phyloP scores from a whole-genome alignment of 30 jellyfish, hydroid and myxozoan species.

The Aurelia coerulea region DNA sequence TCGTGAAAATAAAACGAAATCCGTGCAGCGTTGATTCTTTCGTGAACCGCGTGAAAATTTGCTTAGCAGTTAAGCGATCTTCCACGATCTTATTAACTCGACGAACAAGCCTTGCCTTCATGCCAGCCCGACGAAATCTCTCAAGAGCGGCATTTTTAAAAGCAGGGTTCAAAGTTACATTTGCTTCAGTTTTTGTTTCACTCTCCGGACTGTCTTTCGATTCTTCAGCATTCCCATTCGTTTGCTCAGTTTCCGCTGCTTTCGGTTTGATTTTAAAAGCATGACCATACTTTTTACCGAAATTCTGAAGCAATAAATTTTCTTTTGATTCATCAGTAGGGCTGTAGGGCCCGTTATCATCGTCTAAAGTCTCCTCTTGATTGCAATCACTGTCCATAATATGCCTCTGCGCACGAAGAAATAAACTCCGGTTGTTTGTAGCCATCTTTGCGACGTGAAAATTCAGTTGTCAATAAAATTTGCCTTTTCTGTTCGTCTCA shows the following conservation, averaged over 20 bases:
- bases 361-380: not conserved
- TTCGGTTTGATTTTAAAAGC: conserved; percentile 33
- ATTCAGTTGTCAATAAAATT: too few relatives aligned
- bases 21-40: conserved; percentile 98
- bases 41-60: conserved; percentile 89
- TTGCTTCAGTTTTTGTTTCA: not conserved
- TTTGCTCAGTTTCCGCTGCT: conserved; percentile 43
- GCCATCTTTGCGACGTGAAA: conserved; percentile 5
- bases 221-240: conserved; percentile 38
- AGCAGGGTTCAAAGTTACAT: conserved; percentile 53
- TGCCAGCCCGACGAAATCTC: conserved; percentile 96
- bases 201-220: not conserved
- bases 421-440: conserved; percentile 23
- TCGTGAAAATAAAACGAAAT: conserved; percentile 93
- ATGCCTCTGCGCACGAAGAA: conserved; percentile 49
- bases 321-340: conserved; percentile 53
- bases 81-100: conserved; percentile 94
- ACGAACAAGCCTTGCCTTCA: conserved; percentile 97
- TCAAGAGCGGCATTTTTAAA: conserved; percentile 79
- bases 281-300: conserved; percentile 43
- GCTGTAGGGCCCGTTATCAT: not conserved
- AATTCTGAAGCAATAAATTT: conserved; percentile 26
- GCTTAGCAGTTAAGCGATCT: conserved; percentile 94
- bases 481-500: too few relatives aligned
- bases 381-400: conserved; percentile 19